phyloP scores from a whole-genome alignment of 2,888 invertebrate species.

The Agonopterix alstromeriana region DNA sequence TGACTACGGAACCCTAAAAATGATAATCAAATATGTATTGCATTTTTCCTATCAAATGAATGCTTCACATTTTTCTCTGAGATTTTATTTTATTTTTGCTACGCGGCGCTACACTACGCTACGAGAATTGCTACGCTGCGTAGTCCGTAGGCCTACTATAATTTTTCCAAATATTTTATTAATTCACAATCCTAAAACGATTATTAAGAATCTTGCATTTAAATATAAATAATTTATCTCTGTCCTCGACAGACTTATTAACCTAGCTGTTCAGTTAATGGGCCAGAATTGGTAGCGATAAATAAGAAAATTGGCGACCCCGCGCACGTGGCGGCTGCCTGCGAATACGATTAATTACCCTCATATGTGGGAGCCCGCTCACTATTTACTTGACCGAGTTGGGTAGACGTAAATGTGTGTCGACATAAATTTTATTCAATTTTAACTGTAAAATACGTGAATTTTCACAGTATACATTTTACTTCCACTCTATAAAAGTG shows the following conservation, averaged over 20 bases:
- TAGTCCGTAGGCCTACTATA: too few species aligned
- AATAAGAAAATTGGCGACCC: constrained; percentile 60
- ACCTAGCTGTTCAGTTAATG: constrained; percentile 43
- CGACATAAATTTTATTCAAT: too few species aligned
- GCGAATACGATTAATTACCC: constrained; percentile 51
- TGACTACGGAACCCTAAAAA: too few species aligned
- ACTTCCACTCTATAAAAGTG: neutral
- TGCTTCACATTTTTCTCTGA: too few species aligned
- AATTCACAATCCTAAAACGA: too few species aligned
- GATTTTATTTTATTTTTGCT: too few species aligned
- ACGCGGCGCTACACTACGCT: too few species aligned
- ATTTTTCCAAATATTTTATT: too few species aligned
- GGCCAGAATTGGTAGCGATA: constrained; percentile 52
- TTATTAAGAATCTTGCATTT: constrained; percentile 10
- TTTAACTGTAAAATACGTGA: too few species aligned
- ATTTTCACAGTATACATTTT: constrained; percentile 9
- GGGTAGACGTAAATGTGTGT: constrained; percentile 5
- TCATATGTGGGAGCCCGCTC: constrained; percentile 15
- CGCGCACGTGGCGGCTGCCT: constrained; percentile 31
- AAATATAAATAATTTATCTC: constrained; percentile 35
- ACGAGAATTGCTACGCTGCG: too few species aligned
- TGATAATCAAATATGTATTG: too few species aligned
- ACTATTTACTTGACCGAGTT: constrained; percentile 27
- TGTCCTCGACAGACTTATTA: constrained; percentile 42
- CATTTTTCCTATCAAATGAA: too few species aligned